Evolutionary conservation across 2,797 vertebrate genomes (phyloP), one percentile per base, ranked within the genome.

Genomic region (Chaetodon trifasciatus): DNA sequence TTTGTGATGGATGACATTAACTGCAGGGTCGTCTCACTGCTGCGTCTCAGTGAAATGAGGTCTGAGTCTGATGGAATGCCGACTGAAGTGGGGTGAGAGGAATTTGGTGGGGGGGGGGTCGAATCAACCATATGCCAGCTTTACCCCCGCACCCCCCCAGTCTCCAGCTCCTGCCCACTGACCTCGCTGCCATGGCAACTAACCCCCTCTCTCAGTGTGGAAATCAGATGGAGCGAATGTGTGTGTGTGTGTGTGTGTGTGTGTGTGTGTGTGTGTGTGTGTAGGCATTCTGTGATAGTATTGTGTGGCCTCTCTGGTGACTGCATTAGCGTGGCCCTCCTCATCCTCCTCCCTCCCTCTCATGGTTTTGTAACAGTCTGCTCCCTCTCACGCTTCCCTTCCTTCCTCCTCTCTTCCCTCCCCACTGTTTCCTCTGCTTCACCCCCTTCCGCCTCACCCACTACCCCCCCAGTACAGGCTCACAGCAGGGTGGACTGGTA

Each of bases 151-250:
- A 74, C 56, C 81, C 72, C 82, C 82, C 68, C 49, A 56, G 16
- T 57, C 32, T n/a, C 70, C 49, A 68, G 23, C 81, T 66, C 44
- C 57, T 68, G 65, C 69, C 50, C 73, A 56, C 58, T 89, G 76
- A 88, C 84, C 79, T 70, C 1, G 84, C 86, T 90, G 46, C 86
- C 79, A 89, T 91, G 85, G 85, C 81, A 93, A 92, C 91, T 39
- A 84, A 74, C 91, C 81, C 79, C 81, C 8, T 0, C 75, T 85
- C 68, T 68, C 47, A 74, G 21, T 70, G 77, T 80, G 85, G 57
- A 80, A 87, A 90, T 87, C 68, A 69, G 70, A 72, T 13, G 24
- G 35, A 61, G 56, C 24, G 49, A 72, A 44, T 69, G 63, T 70
- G 67, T 42, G 47, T 23, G 72, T 21, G n/a, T 46, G 66, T 67